These are phyloP conservation scores for Bergia sp. DNA, from an alignment of 92 coral and sea anemone genomes.

Conservation along the genomic window DNA sequence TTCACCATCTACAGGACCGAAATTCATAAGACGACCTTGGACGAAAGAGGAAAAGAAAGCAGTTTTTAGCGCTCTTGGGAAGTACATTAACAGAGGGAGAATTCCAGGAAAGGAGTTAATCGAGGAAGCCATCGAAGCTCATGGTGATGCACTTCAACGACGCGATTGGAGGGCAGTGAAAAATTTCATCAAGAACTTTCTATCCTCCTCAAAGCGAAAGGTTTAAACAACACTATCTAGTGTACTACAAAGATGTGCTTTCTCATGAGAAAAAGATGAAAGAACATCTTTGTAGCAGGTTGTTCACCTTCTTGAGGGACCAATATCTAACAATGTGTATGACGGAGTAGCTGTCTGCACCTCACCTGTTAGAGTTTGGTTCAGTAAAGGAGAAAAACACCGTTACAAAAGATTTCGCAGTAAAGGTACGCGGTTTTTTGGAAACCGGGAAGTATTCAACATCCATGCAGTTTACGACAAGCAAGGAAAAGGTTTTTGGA, in stretches of 20 bases:
- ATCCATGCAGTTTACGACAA: no score
- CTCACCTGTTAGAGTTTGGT: no score
- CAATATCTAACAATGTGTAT: background rate
- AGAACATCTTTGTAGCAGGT: no score
- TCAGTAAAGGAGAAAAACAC: no score
- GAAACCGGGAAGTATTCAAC: no score
- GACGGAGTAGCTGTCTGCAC: conserved; percentile 8
- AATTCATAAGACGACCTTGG: background rate
- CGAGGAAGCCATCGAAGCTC: conserved; percentile 5
- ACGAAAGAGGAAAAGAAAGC: conserved; percentile 1
- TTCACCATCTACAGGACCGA: background rate
- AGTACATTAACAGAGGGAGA: conserved; percentile 1
- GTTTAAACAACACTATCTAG: no score
- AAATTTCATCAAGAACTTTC: background rate
- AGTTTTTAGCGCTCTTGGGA: background rate
- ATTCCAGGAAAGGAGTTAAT: conserved; percentile 12
- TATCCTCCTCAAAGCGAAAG: background rate
- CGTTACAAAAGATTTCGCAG: no score
- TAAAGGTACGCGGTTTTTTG: no score
- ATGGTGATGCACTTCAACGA: conserved; percentile 14
- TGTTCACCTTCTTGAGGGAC: background rate
- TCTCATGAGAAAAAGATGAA: no score
- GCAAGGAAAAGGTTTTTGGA: no score
- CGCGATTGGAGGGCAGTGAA: conserved; percentile 11
- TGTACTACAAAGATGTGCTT: no score